Base-by-base conservation (phyloP, 2,113 vertebrate species). In the Callionymus lyra region DNA sequence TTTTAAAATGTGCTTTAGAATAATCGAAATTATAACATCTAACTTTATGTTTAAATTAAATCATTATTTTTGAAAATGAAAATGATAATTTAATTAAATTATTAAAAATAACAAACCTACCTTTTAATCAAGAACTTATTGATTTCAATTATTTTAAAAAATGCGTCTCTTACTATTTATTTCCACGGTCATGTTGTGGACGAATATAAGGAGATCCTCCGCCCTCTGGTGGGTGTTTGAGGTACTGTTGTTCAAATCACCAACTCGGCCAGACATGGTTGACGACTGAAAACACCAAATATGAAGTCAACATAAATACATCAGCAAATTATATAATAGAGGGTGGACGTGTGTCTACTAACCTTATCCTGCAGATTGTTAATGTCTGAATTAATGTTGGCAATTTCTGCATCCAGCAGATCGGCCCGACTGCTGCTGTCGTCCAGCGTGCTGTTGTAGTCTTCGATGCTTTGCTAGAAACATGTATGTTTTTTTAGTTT, bases 311-410 rank as follows among this genome's bases (percentile, higher is more conserved):
- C 10, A 12, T 16, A 41, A 41, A 13, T 4, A 5, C 12, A 27
- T 9, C 8, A 27, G 8, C 40, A 41, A 41, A 10, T 21, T 12
- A 11, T 19, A 2, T 18, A 18, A 13, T 18, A 12, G 19, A 8
- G 27, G 12, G 18, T 31, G 19, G 11, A 9, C 18, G 21, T 10
- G 12, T 37, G 34, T 32, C 16, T 9, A 27, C 13, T 21, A 2
- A 89, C 94, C 84, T 91, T 94, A 35, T 71, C 39, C 10, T 84
- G 77, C 47, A 94, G 84, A 0, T 63, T 74, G 0, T 80, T 64
- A 1, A 86, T 56, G 31, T 90, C 90, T 33, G 84, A 82, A 0
- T 64, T 41, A 1, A 93, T 84, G 34, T 74, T 84, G 0, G 31
- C 0, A 1, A 81, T 84, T 47, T 91, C 89, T 1, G 41, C 69